Conservation (phyloP, 1,140 invertebrate species). For the Drosophila pectinifera region DNA sequence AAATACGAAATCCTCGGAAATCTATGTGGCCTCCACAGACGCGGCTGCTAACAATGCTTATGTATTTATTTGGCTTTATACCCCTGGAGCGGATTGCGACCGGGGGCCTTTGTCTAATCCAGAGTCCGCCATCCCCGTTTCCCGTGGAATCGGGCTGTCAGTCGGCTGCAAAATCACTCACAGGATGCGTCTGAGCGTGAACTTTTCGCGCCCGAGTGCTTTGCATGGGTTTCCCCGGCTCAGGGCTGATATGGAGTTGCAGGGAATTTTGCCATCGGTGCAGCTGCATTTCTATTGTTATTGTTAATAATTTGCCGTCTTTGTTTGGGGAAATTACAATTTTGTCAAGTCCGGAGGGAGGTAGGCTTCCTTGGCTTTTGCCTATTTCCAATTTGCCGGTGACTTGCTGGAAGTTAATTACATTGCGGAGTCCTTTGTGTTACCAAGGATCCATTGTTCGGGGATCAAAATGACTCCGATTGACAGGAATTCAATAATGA, state of each 20-base stretch:
- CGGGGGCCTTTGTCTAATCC: constrained; percentile 26
- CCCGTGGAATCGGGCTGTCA: constrained; percentile 26
- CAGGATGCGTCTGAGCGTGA: constrained; percentile 74
- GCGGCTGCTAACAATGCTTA: constrained; percentile 40
- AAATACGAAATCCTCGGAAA: constrained; percentile 28
- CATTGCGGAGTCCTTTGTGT: constrained; percentile 3
- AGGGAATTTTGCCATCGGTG: constrained; percentile 32
- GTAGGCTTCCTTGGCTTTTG: constrained; percentile 5
- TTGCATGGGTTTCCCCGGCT: constrained; percentile 32
- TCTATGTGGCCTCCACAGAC: constrained; percentile 31
- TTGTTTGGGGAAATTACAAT: constrained; percentile 58
- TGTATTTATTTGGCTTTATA: constrained; percentile 75
- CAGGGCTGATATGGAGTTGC: constrained; percentile 55
- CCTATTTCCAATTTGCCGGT: constrained; percentile 24
- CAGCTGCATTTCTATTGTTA: constrained; percentile 67
- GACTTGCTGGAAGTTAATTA: constrained; percentile 34
- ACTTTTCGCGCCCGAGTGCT: constrained; percentile 66
- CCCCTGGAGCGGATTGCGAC: constrained; percentile 3
- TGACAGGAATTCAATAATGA: not conserved
- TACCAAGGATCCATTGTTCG: constrained; percentile 10
- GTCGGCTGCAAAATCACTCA: constrained; percentile 65
- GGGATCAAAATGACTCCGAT: not conserved
- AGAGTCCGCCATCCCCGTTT: not conserved
- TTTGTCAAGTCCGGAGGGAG: constrained; percentile 20
- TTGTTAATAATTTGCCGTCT: constrained; percentile 76